phyloP scores from a whole-genome alignment of 2,113 vertebrate genomes.

The Indri indri region DNA sequence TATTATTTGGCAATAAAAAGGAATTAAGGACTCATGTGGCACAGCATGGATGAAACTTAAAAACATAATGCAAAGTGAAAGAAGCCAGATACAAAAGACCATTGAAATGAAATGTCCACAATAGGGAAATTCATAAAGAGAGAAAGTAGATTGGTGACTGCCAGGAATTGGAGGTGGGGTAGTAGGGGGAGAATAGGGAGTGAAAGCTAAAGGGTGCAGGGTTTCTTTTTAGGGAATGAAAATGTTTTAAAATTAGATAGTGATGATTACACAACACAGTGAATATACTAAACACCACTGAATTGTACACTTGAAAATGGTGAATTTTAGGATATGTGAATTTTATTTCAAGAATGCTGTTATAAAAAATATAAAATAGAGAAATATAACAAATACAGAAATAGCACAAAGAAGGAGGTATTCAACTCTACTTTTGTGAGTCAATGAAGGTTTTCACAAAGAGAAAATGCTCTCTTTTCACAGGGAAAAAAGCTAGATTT shows the following conservation, averaged over 20 bases:
- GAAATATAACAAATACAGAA: neutral
- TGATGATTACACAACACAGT: neutral
- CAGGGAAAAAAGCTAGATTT: neutral
- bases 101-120: neutral
- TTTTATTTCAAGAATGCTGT: neutral
- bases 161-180: neutral
- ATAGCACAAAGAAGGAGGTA: neutral
- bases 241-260: neutral
- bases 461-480: neutral
- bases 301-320: neutral
- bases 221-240: neutral
- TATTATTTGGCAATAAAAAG: neutral
- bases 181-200: neutral
- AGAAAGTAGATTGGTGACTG: neutral
- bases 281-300: neutral
- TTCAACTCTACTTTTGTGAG: neutral
- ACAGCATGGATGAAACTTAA: neutral
- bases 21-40: neutral
- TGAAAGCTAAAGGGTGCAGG: neutral
- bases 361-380: neutral
- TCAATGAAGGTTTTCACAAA: neutral
- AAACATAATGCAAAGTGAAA: neutral
- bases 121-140: neutral
- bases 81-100: neutral
- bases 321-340: neutral